These are phyloP conservation scores for Cosmia trapezina DNA, from an alignment of 2,888 invertebrate species.

Conservation along the genomic window DNA sequence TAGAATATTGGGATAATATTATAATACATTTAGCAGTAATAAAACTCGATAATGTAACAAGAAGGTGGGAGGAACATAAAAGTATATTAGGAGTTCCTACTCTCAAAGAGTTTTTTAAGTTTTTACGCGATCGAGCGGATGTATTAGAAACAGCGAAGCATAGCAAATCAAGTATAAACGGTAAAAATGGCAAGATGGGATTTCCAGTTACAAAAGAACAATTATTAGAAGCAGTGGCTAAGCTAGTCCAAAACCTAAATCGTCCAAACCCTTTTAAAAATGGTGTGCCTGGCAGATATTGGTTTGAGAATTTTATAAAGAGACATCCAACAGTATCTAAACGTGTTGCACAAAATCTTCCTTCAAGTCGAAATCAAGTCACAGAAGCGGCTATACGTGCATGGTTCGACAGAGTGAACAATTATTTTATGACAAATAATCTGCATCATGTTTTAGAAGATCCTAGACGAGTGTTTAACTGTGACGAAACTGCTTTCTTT, in stretches of 20 bases:
- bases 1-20: too few relatives aligned
- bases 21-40: too few relatives aligned
- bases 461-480: conserved; percentile 1
- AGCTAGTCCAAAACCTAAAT: conserved; percentile 2
- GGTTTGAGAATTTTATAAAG: conserved; percentile 2
- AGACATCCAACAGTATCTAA: conserved; percentile 6
- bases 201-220: conserved; percentile 17
- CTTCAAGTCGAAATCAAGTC: conserved; percentile 9
- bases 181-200: not conserved
- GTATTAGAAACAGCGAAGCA: too few relatives aligned
- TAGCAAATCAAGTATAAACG: too few relatives aligned
- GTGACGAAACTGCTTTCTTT: conserved; percentile 9
- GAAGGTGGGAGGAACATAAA: too few relatives aligned
- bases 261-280: conserved; percentile 1
- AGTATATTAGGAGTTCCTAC: too few relatives aligned
- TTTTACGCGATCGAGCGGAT: too few relatives aligned
- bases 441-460: not conserved
- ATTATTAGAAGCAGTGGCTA: not conserved
- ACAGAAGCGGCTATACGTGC: conserved; percentile 4
- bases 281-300: not conserved
- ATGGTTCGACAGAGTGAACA: not conserved
- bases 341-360: conserved; percentile 8
- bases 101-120: too few relatives aligned
- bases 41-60: too few relatives aligned
- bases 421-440: conserved; percentile 4